Base-by-base conservation (phyloP, 2,888 invertebrate species). In the Pyrgus malvae region DNA sequence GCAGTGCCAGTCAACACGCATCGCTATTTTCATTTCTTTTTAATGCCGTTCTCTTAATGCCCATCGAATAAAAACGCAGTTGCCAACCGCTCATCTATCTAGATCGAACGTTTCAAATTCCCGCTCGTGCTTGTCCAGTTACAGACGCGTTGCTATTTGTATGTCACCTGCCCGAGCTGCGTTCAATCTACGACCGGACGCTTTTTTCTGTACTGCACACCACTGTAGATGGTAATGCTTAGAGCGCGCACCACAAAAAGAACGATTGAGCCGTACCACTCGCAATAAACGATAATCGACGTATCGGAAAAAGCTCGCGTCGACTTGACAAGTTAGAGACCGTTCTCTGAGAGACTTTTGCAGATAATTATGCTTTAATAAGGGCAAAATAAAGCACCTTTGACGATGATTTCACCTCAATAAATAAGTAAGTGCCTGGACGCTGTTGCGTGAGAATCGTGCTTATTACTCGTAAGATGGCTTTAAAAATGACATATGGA, bases 61-160 rank as follows among this genome's bases (percentile, higher is more conserved):
- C 14, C 9, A 33, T 38, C 27, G 21, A 5, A 21, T 11, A 53
- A 45, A 53, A 53, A 38, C 21, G 37, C 35, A 37, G 21, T 17
- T 19, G 51, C 14, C 12, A 3, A 16, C 37, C 35, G 25, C 12
- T 42, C 35, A 35, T 38, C 48, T 38, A 27, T 45, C 27, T 50
- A 41, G 14, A 35, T 25, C 21, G 38, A 46, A 46, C 33, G 46
- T 41, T 54, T 46, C 25, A 48, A 50, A 59, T 59, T 55, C 59
- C 55, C 27, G 55, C 57, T 46, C 59, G 55, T 57, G 59, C 55
- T 51, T 50, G 41, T 37, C 44, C 41, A 33, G 57, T 55, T 49
- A 49, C 42, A 37, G 55, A 38, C 42, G 54, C 35, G 55, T 55
- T 42, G 48, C 42, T 55, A 44, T 48, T 46, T 27, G 41, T 35